Conservation (phyloP, 2,888 invertebrate genomes). For the Caenorhabditis doughertyi region DNA sequence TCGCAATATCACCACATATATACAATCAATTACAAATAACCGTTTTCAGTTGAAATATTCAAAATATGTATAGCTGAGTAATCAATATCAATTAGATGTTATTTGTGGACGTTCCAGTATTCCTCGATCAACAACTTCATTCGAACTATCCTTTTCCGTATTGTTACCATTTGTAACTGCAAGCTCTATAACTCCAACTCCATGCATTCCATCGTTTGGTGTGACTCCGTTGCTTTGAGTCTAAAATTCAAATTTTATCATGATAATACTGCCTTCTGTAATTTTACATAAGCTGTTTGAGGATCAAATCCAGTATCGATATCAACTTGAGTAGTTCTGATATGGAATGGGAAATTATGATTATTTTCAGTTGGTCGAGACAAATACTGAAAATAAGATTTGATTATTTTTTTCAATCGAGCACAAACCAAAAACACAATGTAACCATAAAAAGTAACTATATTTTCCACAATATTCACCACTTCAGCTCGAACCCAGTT, state of each 20-base stretch:
- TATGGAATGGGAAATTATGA: constrained; percentile 93
- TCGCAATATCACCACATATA: no score
- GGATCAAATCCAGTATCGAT: constrained; percentile 79
- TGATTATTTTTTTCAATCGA: background rate
- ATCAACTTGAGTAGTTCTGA: constrained; percentile 89
- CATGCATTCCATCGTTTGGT: constrained; percentile 49
- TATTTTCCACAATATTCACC: constrained; percentile 87
- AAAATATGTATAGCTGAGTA: background rate
- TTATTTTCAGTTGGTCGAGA: constrained; percentile 92
- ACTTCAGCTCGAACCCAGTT: constrained; percentile 90
- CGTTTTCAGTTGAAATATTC: no score
- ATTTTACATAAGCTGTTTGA: constrained; percentile 61
- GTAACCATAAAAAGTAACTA: constrained; percentile 88
- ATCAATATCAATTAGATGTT: background rate
- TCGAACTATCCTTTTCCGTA: background rate
- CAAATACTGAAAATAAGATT: constrained; percentile 86
- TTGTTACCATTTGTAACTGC: background rate
- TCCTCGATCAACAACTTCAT: constrained; percentile 14
- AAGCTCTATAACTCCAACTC: constrained; percentile 40
- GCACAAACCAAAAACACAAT: constrained; percentile 87
- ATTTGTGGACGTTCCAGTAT: constrained; percentile 47
- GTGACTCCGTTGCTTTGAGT: background rate
- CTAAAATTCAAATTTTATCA: no score
- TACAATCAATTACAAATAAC: no score
- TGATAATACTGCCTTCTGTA: no score